Evolutionary conservation across 2,888 invertebrate genomes (phyloP).

Genomic region (Tethea ocularis): DNA sequence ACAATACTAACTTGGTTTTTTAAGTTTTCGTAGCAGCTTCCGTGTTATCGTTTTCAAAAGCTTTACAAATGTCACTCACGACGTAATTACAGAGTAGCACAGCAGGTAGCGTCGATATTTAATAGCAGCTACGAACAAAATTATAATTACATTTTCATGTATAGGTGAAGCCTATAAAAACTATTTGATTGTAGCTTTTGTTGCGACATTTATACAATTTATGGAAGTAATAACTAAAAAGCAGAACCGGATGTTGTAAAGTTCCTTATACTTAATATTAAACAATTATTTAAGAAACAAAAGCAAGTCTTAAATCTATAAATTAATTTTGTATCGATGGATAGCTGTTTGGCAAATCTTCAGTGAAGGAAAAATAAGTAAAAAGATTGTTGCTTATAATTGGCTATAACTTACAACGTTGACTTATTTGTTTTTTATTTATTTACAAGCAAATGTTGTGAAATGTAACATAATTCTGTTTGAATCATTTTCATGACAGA

Average conservation of each 20-base stretch:
- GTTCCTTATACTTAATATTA: not conserved
- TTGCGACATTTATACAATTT: constrained; percentile 50
- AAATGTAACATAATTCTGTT: too few relatives aligned
- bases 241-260: constrained; percentile 15
- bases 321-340: too few relatives aligned
- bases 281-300: too few relatives aligned
- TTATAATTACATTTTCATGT: constrained; percentile 71
- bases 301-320: too few relatives aligned
- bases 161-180: constrained; percentile 57
- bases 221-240: constrained; percentile 38
- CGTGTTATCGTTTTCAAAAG: constrained; percentile 83
- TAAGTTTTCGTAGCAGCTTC: constrained; percentile 80
- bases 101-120: constrained; percentile 71
- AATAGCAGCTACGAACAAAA: constrained; percentile 60
- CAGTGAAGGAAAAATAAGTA: too few relatives aligned
- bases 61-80: constrained; percentile 75
- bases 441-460: too few relatives aligned
- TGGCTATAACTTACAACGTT: too few relatives aligned
- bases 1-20: constrained; percentile 82
- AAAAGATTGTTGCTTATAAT: too few relatives aligned
- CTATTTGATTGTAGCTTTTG: constrained; percentile 56
- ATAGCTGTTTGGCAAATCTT: too few relatives aligned
- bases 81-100: constrained; percentile 78
- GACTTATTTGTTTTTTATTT: too few relatives aligned
- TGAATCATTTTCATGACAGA: too few relatives aligned